Conservation (phyloP, 2,797 vertebrate genomes). For the Coilia nasus region DNA sequence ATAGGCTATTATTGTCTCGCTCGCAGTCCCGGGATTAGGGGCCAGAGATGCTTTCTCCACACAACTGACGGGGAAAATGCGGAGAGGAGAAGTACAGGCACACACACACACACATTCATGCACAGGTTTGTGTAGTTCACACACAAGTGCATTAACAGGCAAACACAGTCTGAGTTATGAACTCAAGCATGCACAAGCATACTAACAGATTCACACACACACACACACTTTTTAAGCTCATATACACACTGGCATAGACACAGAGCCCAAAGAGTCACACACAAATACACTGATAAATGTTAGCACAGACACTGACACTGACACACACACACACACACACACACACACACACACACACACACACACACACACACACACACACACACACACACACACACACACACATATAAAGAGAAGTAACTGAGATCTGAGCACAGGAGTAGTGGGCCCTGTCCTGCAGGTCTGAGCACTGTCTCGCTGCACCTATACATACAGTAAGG, state of each 20-base stretch:
- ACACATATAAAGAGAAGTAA: conserved; percentile 50
- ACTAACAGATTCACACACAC: background rate
- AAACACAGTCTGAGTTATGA: background rate
- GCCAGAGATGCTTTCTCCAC: conserved; percentile 51
- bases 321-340: conserved; percentile 25
- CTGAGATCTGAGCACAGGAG: conserved; percentile 58
- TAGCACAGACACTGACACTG: background rate
- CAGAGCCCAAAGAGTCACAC: background rate
- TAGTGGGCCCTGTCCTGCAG: conserved; percentile 53
- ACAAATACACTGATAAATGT: background rate
- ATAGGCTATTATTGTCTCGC: conserved; percentile 61
- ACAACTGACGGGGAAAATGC: conserved; percentile 47
- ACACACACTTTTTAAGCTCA: background rate
- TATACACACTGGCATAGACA: background rate
- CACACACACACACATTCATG: conserved; percentile 29
- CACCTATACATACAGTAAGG: conserved; percentile 49
- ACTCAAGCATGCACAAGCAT: background rate
- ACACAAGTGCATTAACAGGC: background rate
- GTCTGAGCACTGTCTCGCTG: conserved; percentile 54
- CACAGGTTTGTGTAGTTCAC: background rate
- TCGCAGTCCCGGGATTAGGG: conserved; percentile 47
- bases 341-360: conserved; percentile 14
- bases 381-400: conserved; percentile 23
- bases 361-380: conserved; percentile 16
- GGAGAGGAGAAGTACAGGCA: conserved; percentile 35